Evolutionary conservation across 2,888 invertebrate species (phyloP), one percentile per base, ranked within the genome.

Genomic region (Amphipoea oculea): DNA sequence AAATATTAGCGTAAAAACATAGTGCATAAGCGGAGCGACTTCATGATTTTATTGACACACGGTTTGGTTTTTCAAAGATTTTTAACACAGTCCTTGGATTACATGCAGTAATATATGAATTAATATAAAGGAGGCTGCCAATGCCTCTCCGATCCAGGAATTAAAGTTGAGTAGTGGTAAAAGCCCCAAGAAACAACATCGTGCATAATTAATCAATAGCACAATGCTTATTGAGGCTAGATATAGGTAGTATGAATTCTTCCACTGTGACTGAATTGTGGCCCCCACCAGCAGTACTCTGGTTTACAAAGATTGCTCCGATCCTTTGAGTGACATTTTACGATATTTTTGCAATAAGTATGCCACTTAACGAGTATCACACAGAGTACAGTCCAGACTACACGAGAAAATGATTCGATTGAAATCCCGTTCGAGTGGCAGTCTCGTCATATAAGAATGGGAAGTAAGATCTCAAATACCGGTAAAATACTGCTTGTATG

Each of bases 1-100:
- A 69, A 73, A 63, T 36, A 74, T 72, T 62, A 66, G 62, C 36
- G 20, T 0, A n/a, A 20, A 12, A 23, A 42, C 76, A 36, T 63
- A 69, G 40, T 75, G n/a, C 45, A 54, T n/a, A 29, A 45, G 75
- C 62, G 48, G 62, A 82, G 76, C 82, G 86, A 9, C 51, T 82
- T 40, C 4, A n/a, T 29, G 9, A 40, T 40, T 40, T 40, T 23
- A 12, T 23, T 40, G 5, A 66, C 6, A 20, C 4, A 23, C 3
- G 23, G 12, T 40, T 23, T 12, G 23, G n/a, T 14, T 67, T n/a
- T 63, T 42, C 9, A 14, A 40, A 36, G 0, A 0, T 40, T 40
- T 36, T 29, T 36, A 45, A 7, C 29, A 40, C 23, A 54, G 68
- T 29, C 0, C 6, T 29, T 69, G 29, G 5, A 20, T 2, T 14